A percentile compares a stretch with the other conserved stretches of the same genome.
phyloP scores from a whole-genome alignment of 2,113 vertebrate genomes.

The human (Homo sapiens) region DNA sequence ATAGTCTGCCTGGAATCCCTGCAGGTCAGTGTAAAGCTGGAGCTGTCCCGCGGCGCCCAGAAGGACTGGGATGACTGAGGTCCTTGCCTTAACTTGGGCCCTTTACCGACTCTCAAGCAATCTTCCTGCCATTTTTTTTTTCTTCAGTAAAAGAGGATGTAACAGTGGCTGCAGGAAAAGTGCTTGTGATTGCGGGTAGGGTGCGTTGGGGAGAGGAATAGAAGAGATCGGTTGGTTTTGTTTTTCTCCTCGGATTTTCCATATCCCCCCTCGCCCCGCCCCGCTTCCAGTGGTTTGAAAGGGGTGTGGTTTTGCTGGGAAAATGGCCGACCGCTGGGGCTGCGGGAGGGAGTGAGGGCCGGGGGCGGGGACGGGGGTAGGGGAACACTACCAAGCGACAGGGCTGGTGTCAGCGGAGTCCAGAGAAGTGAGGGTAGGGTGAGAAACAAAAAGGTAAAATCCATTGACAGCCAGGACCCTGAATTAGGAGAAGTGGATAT shows the following conservation, averaged over 20 bases:
- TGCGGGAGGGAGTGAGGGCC: neutral
- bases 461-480: neutral
- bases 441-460: conserved; percentile 26
- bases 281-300: neutral
- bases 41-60: neutral
- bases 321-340: conserved; percentile 48
- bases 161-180: neutral
- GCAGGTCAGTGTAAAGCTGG: conserved; percentile 22
- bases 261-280: neutral
- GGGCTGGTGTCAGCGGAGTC: neutral
- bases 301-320: conserved; percentile 60
- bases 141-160: neutral
- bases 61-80: neutral
- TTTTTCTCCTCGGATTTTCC: neutral
- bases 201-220: neutral
- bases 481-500: neutral
- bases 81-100: neutral
- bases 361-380: neutral
- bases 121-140: neutral
- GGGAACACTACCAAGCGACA: neutral
- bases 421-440: neutral
- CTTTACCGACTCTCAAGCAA: neutral
- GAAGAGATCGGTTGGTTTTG: neutral
- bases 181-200: neutral
- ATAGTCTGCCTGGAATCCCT: neutral